These are phyloP conservation scores for Ammodramus savannarum DNA, from an alignment of 2,113 vertebrate species.

Conservation along the genomic window DNA sequence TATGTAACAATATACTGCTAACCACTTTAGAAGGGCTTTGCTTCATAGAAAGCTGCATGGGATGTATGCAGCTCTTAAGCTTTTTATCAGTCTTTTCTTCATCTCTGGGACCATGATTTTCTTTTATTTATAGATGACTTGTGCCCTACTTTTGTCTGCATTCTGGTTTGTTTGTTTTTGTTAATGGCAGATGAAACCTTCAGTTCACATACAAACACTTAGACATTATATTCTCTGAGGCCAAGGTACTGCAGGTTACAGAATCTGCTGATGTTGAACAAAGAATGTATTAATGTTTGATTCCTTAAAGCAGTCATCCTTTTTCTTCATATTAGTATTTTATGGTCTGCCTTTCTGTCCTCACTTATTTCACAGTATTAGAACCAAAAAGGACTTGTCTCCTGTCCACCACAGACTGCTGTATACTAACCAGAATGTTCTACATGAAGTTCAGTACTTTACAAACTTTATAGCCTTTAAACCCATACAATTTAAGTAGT, in stretches of 20 bases:
- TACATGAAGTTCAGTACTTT: not conserved
- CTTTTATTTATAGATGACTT: not conserved
- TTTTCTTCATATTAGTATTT: not conserved
- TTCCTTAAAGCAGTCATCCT: not conserved
- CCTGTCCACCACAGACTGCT: not conserved
- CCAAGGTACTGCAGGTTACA: not conserved
- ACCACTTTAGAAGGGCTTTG: not conserved
- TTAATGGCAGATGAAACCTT: slow-evolving; percentile 6
- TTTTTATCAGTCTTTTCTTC: not conserved
- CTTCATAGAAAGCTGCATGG: not conserved
- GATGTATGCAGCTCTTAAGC: not conserved
- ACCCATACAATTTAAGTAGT: not conserved
- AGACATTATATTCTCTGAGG: not conserved
- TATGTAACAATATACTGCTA: not conserved
- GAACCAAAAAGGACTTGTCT: not conserved
- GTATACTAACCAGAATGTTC: not conserved
- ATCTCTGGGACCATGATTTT: not conserved
- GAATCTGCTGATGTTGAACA: not conserved
- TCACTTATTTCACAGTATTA: not conserved
- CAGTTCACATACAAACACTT: not conserved
- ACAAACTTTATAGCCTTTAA: not conserved
- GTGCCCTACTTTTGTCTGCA: not conserved
- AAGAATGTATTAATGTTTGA: not conserved
- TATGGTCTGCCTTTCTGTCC: not conserved
- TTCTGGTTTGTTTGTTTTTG: not conserved